Evolutionary conservation across 2,797 vertebrate species (phyloP).

Genomic region (Botia kubotai): DNA sequence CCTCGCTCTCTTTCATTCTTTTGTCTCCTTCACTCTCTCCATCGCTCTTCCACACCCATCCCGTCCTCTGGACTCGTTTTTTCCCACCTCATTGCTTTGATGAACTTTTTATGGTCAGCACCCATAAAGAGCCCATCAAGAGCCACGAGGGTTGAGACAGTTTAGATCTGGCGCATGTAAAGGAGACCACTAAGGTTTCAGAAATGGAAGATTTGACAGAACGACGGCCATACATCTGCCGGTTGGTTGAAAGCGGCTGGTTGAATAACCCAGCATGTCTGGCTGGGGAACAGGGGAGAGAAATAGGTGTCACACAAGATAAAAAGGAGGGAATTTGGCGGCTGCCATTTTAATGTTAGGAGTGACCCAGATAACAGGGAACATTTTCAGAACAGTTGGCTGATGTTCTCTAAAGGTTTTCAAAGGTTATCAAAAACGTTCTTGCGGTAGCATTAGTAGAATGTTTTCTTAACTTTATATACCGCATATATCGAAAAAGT

Average conservation of each 20-base stretch:
- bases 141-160: slow-evolving; percentile 41
- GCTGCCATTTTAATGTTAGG: slow-evolving; percentile 34
- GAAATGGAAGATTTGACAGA: slow-evolving; percentile 64
- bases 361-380: slow-evolving; percentile 13
- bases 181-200: slow-evolving; percentile 69
- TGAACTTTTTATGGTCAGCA: slow-evolving; percentile 98
- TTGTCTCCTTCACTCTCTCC: slow-evolving; percentile 26
- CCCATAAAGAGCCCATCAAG: slow-evolving; percentile 92
- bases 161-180: slow-evolving; percentile 47
- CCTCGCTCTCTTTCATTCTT: slow-evolving; percentile 17
- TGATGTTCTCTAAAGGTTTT: too few species aligned
- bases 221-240: slow-evolving; percentile 75
- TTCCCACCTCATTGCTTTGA: slow-evolving; percentile 87
- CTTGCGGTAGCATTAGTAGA: too few species aligned
- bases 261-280: slow-evolving; percentile 70
- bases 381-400: too few species aligned
- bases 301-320: slow-evolving; percentile 10
- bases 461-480: too few species aligned
- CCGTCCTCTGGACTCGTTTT: slow-evolving; percentile 33
- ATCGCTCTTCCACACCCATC: slow-evolving; percentile 49
- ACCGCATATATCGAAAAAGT: too few species aligned
- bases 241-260: slow-evolving; percentile 73
- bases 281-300: slow-evolving; percentile 3
- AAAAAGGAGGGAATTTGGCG: slow-evolving; percentile 3
- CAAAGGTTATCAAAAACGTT: too few species aligned